A percentile compares a stretch with the other conserved stretches of the same genome.
Evolutionary conservation across 2,113 vertebrate genomes (phyloP).

Genomic region (Chitala chitala): DNA sequence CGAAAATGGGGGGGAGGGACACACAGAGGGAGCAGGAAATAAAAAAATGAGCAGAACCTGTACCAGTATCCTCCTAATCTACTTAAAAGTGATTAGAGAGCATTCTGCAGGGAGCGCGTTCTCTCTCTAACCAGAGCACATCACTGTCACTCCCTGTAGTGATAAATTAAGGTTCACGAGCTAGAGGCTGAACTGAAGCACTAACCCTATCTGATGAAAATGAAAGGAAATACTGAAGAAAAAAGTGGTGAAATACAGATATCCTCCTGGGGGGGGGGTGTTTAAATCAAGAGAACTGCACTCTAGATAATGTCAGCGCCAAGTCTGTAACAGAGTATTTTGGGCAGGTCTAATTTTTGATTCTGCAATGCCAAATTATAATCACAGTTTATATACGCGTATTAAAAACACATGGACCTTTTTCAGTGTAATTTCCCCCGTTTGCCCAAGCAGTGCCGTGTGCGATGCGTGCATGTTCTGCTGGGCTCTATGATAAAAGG

Average conservation of each 20-base stretch:
- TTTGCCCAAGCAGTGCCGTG: background rate
- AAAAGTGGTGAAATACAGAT: conserved; percentile 47
- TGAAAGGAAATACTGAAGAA: conserved; percentile 49
- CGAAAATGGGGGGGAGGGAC: conserved; percentile 31
- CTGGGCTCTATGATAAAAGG: background rate
- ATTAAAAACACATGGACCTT: conserved; percentile 58
- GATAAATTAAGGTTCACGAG: conserved; percentile 44
- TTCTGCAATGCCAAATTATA: conserved; percentile 51
- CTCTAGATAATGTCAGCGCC: conserved; percentile 42
- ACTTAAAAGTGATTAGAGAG: conserved; percentile 42
- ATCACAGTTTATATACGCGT: conserved; percentile 42
- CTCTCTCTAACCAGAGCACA: conserved; percentile 40
- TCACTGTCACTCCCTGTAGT: conserved; percentile 36
- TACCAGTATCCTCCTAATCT: conserved; percentile 14
- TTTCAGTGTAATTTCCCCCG: conserved; percentile 21
- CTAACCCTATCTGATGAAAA: conserved; percentile 53
- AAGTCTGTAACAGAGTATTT: conserved; percentile 53
- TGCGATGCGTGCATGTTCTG: conserved; percentile 1
- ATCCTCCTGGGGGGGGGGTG: conserved; percentile 36
- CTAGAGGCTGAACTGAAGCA: conserved; percentile 34
- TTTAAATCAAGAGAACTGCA: conserved; percentile 47
- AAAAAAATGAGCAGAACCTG: background rate
- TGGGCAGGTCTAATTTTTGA: conserved; percentile 48
- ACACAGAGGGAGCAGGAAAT: no score
- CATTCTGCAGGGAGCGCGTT: conserved; percentile 41